A percentile compares a stretch with the other conserved stretches of the same genome.
Evolutionary conservation across 2,113 vertebrate species (phyloP).

Genomic region (Nycticebus coucang): DNA sequence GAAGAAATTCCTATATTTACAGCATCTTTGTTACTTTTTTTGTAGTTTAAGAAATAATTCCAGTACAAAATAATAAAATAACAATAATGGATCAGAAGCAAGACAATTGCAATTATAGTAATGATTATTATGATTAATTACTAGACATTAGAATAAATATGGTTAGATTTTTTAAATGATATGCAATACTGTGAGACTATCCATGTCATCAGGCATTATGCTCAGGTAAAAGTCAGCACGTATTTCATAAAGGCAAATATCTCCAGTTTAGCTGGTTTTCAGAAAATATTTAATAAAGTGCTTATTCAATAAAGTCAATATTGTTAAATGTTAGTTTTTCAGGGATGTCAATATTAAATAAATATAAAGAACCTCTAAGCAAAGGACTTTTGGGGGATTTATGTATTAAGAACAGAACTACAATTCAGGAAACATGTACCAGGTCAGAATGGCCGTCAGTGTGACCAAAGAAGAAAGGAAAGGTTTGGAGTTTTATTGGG

Average conservation of each 20-base stretch:
- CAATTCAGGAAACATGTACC: background rate
- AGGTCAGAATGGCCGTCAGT: background rate
- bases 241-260: background rate
- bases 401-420: background rate
- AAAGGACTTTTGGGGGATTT: background rate
- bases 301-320: background rate
- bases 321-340: background rate
- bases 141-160: background rate
- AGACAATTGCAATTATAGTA: background rate
- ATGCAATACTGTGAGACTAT: background rate
- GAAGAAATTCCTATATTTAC: background rate
- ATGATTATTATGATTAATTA: background rate
- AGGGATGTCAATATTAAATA: background rate
- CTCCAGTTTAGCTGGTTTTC: background rate
- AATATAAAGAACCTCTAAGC: background rate
- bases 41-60: background rate
- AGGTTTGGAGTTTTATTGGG: background rate
- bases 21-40: background rate
- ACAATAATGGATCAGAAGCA: background rate
- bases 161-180: conserved; percentile 10
- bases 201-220: background rate
- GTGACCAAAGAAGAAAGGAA: background rate
- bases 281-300: background rate
- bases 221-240: background rate
- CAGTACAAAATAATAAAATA: background rate